Percentiles rank a stretch among this genome's conserved stretches.
Conservation (phyloP, 2,113 vertebrate species). For the Pangasianodon gigas region DNA sequence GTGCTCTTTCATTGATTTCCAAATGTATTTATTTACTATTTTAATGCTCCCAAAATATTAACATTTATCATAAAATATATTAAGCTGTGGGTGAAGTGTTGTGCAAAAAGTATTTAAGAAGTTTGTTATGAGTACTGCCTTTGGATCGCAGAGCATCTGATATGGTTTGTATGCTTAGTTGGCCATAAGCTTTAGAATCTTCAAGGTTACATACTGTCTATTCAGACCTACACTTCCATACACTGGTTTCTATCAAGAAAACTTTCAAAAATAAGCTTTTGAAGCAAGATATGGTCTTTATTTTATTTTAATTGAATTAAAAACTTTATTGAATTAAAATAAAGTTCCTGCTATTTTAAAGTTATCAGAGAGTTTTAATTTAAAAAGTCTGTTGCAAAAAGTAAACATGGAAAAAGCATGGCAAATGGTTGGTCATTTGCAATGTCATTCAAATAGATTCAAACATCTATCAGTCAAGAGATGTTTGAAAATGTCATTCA, state of each 20-base stretch:
- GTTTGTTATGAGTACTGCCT: not conserved
- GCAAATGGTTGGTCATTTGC: not conserved
- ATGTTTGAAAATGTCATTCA: not conserved
- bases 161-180: not conserved
- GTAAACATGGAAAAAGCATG: not conserved
- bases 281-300: too few relatives aligned
- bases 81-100: not conserved
- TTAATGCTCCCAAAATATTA: not conserved
- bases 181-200: too few relatives aligned
- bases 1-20: not conserved
- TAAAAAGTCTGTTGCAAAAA: not conserved
- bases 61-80: not conserved
- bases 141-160: not conserved
- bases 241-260: not conserved
- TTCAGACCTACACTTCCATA: too few relatives aligned
- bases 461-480: not conserved
- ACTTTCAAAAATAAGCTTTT: too few relatives aligned
- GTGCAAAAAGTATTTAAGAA: not conserved
- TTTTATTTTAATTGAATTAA: too few relatives aligned
- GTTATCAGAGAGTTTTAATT: not conserved
- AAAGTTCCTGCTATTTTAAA: too few relatives aligned
- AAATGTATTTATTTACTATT: not conserved
- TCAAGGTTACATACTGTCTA: too few relatives aligned
- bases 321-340: not conserved
- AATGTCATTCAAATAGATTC: not conserved